phyloP scores from a whole-genome alignment of 2,888 invertebrate species.

The Melinaea menophilus region DNA sequence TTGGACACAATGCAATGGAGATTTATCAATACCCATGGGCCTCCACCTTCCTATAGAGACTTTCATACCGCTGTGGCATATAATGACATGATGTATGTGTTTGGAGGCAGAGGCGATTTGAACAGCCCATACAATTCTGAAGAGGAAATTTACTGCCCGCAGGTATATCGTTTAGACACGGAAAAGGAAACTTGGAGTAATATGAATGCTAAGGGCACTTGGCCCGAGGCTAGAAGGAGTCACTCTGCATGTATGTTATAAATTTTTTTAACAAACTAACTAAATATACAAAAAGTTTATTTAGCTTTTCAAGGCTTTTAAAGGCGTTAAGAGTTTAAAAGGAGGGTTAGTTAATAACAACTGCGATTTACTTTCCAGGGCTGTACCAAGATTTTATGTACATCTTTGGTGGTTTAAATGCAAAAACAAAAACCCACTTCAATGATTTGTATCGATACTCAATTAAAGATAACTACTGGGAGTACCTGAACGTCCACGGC shows the following conservation, averaged over 20 bases:
- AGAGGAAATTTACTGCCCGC: slow-evolving; percentile 87
- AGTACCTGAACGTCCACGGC: slow-evolving; percentile 77
- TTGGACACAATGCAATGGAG: slow-evolving; percentile 86
- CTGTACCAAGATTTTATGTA: slow-evolving; percentile 86
- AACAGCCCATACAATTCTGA: slow-evolving; percentile 72
- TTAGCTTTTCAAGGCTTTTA: no score
- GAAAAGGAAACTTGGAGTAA: slow-evolving; percentile 82
- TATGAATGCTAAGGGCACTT: slow-evolving; percentile 77
- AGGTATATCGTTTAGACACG: slow-evolving; percentile 87
- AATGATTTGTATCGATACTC: slow-evolving; percentile 89
- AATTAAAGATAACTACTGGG: slow-evolving; percentile 80
- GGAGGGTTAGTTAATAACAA: background rate
- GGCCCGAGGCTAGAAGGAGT: slow-evolving; percentile 89
- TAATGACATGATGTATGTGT: slow-evolving; percentile 89
- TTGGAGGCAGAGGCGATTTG: slow-evolving; percentile 91
- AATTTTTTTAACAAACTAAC: slow-evolving; percentile 3
- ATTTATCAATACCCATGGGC: slow-evolving; percentile 79
- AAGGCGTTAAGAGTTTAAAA: no score
- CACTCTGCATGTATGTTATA: slow-evolving; percentile 90
- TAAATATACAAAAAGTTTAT: background rate
- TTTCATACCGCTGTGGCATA: slow-evolving; percentile 92
- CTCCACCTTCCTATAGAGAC: slow-evolving; percentile 86
- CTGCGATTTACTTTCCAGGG: slow-evolving; percentile 80
- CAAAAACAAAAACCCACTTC: slow-evolving; percentile 85
- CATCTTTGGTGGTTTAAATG: slow-evolving; percentile 95